Evolutionary conservation across 2,797 vertebrate species (phyloP).

Genomic region (Podargus strigoides): DNA sequence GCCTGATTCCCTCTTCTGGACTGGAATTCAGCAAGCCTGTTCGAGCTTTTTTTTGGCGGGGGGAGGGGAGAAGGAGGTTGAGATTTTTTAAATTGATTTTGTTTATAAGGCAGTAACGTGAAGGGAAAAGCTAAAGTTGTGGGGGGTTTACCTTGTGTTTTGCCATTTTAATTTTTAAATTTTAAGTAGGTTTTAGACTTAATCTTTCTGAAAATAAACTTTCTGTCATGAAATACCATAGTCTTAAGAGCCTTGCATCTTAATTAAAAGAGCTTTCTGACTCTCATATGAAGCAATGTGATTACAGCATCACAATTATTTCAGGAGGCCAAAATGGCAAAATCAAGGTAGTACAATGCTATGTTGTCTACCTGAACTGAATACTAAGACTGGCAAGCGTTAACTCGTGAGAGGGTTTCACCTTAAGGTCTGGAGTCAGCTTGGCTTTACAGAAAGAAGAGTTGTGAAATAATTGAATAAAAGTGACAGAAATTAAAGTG

Average conservation of each 20-base stretch:
- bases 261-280: background rate
- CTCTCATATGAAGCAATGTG: background rate
- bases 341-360: background rate
- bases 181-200: background rate
- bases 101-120: background rate
- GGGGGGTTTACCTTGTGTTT: background rate
- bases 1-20: background rate
- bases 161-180: background rate
- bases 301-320: background rate
- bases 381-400: background rate
- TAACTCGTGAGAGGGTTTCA: background rate
- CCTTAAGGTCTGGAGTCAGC: background rate
- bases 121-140: background rate
- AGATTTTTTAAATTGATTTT: background rate
- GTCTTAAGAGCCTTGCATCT: background rate
- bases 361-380: background rate
- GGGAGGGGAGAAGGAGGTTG: background rate
- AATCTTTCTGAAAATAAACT: background rate
- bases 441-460: background rate
- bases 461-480: slow-evolving; percentile 15
- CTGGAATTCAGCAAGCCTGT: background rate
- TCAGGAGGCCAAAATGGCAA: background rate
- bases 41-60: background rate
- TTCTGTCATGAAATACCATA: background rate
- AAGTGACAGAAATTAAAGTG: background rate